Percentiles rank a stretch among this genome's conserved stretches.
phyloP scores from a whole-genome alignment of 2,888 invertebrate species.

The Drosophila helvetica region DNA sequence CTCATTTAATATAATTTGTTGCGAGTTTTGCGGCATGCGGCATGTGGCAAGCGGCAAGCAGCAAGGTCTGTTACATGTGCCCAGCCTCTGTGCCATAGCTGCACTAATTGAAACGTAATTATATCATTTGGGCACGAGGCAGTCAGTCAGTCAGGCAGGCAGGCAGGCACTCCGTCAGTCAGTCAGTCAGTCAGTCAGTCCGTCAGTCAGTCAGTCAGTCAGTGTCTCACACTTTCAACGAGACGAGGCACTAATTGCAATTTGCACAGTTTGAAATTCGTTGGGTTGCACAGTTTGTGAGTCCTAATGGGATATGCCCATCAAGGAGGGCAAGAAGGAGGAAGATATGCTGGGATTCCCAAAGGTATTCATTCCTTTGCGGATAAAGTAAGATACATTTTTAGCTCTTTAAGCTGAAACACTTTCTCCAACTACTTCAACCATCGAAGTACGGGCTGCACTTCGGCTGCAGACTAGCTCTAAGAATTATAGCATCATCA shows the following conservation, averaged over 20 bases:
- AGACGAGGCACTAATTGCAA: constrained; percentile 48
- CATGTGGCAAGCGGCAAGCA: constrained; percentile 28
- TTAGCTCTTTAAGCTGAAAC: too few species aligned
- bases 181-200: constrained; percentile 16
- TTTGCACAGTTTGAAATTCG: constrained; percentile 40
- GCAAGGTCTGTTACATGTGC: constrained; percentile 20
- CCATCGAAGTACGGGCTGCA: too few species aligned
- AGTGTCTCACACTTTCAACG: constrained; percentile 17
- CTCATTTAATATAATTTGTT: constrained; percentile 51
- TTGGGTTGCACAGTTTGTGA: constrained; percentile 23
- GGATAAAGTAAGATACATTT: not conserved
- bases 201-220: constrained; percentile 14
- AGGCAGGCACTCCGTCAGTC: constrained; percentile 1
- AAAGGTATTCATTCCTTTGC: not conserved
- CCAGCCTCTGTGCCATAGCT: constrained; percentile 21
- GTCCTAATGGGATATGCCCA: not conserved
- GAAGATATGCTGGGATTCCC: not conserved
- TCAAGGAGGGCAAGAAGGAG: not conserved
- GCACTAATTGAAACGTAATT: constrained; percentile 63
- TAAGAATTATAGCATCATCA: not conserved
- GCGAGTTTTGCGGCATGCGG: constrained; percentile 42
- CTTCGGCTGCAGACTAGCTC: not conserved
- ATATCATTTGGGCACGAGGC: constrained; percentile 55
- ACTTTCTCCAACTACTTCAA: not conserved
- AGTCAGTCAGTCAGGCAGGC: constrained; percentile 16